Base-by-base conservation (phyloP, 1,140 invertebrate genomes). In the Sycophaga agraensis region DNA sequence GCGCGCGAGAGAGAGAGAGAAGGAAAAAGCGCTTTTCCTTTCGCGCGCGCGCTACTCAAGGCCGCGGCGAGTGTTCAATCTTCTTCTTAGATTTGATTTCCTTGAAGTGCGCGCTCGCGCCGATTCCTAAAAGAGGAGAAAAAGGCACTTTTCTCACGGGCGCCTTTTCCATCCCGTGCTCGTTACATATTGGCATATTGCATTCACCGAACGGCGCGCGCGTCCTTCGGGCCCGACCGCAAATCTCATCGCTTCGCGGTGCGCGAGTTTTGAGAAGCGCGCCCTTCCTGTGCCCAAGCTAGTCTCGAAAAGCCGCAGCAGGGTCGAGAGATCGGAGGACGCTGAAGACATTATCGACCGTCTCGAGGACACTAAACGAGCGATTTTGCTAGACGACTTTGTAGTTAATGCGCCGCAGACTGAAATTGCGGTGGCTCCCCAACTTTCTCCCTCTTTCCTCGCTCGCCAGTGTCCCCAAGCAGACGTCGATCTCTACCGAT, bases 41-140 rank as follows among this genome's bases (percentile, higher is more conserved):
- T 54, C 34, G 43, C 42, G 59, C 22, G 1, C 31, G 0, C 16
- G 4, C 14, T 31, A 11, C 12, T 19, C 50, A 46, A 61, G 49
- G 50, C 22, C 50, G 17, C 19, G 31, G 9, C 21, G 14, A 8
- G 19, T 31, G 37, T 40, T 40, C 59, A 55, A 61, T 61, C 59
- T 48, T 61, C 59, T 59, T 59, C 58, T 54, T 40, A 45, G 59
- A 61, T 61, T 61, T 61, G 50, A 61, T 61, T 61, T 61, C 50
- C 59, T 54, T 61, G 50, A 61, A 61, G 11, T 31, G 28, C 28
- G 5, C 11, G 5, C 4, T 31, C 28, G 28, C 28, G 28, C 5
- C 5, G 37, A 59, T 53, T 53, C 37, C 39, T 50, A 34, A 50
- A 50, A 21, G 22, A 28, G 57, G 51, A 28, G 48, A 34, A 59